A percentile compares a stretch with the other conserved stretches of the same genome.
phyloP scores from a whole-genome alignment of 2,797 vertebrate species.

The Catharus ustulatus region DNA sequence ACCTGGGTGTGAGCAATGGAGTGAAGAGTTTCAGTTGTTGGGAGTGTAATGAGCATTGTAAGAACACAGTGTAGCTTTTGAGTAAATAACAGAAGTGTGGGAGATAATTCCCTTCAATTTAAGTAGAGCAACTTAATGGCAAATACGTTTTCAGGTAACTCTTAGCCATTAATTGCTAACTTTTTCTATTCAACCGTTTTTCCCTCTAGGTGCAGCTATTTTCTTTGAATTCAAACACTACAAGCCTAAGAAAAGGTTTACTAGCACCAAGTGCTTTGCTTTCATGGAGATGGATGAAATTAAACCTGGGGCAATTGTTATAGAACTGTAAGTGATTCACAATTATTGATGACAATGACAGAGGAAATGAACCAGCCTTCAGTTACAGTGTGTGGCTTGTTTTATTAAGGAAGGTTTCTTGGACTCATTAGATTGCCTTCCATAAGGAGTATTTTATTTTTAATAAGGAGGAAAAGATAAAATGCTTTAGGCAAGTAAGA shows the following conservation, averaged over 20 bases:
- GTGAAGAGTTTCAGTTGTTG: neutral
- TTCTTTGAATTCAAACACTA: constrained; percentile 99
- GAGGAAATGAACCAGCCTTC: neutral
- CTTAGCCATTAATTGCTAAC: neutral
- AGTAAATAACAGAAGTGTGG: neutral
- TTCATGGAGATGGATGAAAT: constrained; percentile 99
- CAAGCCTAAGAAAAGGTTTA: constrained; percentile 98
- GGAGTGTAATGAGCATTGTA: neutral
- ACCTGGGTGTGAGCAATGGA: neutral
- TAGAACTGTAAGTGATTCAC: constrained; percentile 91
- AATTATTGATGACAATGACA: neutral
- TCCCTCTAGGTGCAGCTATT: constrained; percentile 89
- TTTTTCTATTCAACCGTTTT: neutral
- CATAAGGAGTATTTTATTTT: neutral
- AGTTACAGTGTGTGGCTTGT: neutral
- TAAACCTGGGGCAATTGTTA: constrained; percentile 92
- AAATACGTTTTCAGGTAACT: neutral
- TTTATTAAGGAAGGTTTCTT: neutral
- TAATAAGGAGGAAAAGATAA: neutral
- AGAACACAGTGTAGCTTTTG: neutral
- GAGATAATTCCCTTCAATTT: neutral
- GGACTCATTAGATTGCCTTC: neutral
- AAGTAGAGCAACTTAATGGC: neutral
- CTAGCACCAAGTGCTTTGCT: constrained; percentile 98
- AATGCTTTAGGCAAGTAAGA: neutral